Base-by-base conservation (phyloP, 2,797 vertebrate genomes). In the Scarus forsteni region DNA sequence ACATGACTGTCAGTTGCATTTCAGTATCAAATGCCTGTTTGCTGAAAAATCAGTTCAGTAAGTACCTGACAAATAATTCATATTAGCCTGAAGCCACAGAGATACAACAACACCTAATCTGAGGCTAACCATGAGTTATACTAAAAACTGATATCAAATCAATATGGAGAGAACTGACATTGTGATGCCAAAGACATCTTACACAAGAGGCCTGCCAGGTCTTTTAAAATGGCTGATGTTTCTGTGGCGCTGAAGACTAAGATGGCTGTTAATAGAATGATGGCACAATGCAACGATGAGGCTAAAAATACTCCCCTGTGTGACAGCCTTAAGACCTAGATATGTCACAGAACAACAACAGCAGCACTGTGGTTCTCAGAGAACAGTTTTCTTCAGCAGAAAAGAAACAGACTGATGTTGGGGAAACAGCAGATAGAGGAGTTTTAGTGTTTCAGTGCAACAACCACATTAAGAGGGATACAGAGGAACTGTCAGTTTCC, bases 191-290 rank as follows among this genome's bases (percentile, higher is more conserved):
- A 79, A 60, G 84, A 86, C 81, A 83, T 79, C 80, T 75, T 81
- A 88, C 81, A 84, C 75, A 53, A 76, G 54, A 70, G 63, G 80
- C 65, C 70, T 85, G 85, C 78, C 80, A 79, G 66, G 63, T 78
- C 87, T 67, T 84, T 66, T 83, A 85, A 27, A 88, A 89, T 89
- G 83, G 81, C 81, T 75, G 80, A 79, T 80, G 85, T 81, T 62
- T 87, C 76, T 80, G 78, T 85, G 74, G 53, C 68, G 69, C 74
- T 85, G 78, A 75, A 66, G 72, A 85, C 55, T 74, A 88, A 92
- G 88, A 92, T 90, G 92, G 90, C 85, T 62, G 64, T 80, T 88
- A 86, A 82, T 79, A 70, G 50, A 84, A 69, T 57, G 78, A 85
- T 79, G 72, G 80, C 80, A 79, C 42, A 57, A 74, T 73, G 65